These are phyloP conservation scores for Amblyopsis rosae DNA, from an alignment of 2,113 vertebrate species.

Conservation along the genomic window DNA sequence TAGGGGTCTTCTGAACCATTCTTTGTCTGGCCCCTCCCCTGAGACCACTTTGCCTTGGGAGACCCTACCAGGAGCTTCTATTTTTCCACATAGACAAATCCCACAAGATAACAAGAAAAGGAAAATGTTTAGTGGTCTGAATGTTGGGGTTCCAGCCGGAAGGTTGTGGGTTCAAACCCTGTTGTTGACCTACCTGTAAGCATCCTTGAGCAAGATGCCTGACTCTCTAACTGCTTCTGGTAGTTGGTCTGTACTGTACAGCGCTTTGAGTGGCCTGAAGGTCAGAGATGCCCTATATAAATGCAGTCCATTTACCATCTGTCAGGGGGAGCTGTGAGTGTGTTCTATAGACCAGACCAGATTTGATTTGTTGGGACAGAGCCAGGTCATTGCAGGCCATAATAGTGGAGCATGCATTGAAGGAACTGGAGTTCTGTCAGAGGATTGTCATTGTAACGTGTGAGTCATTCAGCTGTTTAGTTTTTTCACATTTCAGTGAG, in stretches of 20 bases:
- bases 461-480: conserved; percentile 30
- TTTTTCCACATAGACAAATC: background rate
- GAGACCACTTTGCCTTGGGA: no score
- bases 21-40: no score
- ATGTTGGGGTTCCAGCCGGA: no score
- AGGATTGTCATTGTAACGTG: conserved; percentile 13
- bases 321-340: background rate
- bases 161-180: no score
- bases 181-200: no score
- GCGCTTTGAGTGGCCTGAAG: no score
- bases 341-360: background rate
- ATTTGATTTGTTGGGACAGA: conserved; percentile 1
- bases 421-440: conserved; percentile 6
- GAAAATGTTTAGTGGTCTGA: background rate
- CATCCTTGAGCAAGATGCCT: no score
- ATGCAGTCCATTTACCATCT: background rate
- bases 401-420: background rate
- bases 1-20: no score
- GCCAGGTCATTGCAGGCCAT: background rate
- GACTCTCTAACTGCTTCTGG: no score
- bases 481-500: conserved; percentile 19
- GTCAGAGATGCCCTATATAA: no score
- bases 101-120: background rate
- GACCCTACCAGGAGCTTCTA: no score
- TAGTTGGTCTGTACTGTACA: no score